These are phyloP conservation scores for Limnodromus scolopaceus DNA, from an alignment of 2,797 vertebrate genomes.

Conservation along the genomic window DNA sequence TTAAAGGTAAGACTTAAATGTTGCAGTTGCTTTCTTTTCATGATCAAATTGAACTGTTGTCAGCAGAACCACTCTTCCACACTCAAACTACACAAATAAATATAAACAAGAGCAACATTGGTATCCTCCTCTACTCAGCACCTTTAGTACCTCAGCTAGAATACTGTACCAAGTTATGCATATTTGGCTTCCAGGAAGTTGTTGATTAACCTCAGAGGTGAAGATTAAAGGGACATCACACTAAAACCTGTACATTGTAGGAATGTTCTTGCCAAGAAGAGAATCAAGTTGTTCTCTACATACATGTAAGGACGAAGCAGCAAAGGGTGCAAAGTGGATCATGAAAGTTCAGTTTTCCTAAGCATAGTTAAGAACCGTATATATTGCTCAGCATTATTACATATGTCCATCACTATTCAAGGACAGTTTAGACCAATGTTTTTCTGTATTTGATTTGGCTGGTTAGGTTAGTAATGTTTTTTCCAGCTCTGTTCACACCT, in stretches of 20 bases:
- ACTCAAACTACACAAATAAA: neutral
- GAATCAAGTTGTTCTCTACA: neutral
- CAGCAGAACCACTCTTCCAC: neutral
- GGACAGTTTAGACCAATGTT: neutral
- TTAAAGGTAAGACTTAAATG: neutral
- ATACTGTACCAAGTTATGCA: neutral
- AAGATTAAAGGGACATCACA: neutral
- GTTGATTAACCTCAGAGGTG: neutral
- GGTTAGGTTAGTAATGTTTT: neutral
- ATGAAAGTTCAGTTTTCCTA: neutral
- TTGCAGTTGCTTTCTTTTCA: neutral
- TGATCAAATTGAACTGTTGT: neutral
- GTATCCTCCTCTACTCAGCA: neutral
- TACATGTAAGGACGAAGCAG: neutral
- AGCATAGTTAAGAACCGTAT: neutral
- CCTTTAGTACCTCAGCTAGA: neutral
- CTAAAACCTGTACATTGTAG: neutral
- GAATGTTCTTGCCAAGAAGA: neutral
- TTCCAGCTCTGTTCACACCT: neutral
- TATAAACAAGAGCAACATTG: neutral
- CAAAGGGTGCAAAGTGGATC: neutral
- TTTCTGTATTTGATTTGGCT: neutral
- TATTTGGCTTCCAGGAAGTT: neutral
- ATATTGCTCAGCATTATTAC: neutral
- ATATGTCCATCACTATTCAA: neutral